These are phyloP conservation scores for Mobula hypostoma DNA, from an alignment of 2,113 vertebrate genomes.

Conservation along the genomic window DNA sequence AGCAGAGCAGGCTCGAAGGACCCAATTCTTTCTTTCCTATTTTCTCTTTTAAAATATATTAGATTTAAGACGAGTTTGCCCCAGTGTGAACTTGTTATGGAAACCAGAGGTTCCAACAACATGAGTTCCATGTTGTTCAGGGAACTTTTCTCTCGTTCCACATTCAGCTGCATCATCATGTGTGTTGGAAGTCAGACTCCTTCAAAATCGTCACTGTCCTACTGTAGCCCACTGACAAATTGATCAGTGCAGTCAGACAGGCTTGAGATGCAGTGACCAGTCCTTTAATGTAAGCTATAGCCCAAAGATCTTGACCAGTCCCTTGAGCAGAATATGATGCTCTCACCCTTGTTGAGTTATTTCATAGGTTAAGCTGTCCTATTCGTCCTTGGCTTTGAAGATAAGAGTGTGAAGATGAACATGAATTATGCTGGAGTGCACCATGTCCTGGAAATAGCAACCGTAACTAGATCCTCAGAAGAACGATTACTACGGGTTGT, in stretches of 20 bases:
- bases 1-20: too few species aligned
- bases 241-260: not conserved
- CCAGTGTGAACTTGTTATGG: not conserved
- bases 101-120: not conserved
- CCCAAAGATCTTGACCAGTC: not conserved
- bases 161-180: not conserved
- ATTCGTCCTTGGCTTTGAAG: too few species aligned
- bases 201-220: not conserved
- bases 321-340: not conserved
- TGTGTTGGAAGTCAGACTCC: not conserved
- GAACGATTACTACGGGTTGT: not conserved
- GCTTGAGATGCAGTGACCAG: not conserved
- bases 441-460: too few species aligned
- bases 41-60: not conserved
- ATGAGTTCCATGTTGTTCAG: not conserved
- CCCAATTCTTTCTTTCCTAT: too few species aligned
- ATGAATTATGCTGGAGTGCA: too few species aligned
- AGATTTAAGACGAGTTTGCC: not conserved
- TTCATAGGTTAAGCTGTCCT: not conserved
- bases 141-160: not conserved
- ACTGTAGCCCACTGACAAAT: not conserved
- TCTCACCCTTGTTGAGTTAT: not conserved
- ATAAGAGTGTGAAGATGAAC: too few species aligned
- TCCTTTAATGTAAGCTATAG: not conserved
- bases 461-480: not conserved